Conservation (phyloP, 2,113 vertebrate genomes). For the Cyprinodon tularosa region DNA sequence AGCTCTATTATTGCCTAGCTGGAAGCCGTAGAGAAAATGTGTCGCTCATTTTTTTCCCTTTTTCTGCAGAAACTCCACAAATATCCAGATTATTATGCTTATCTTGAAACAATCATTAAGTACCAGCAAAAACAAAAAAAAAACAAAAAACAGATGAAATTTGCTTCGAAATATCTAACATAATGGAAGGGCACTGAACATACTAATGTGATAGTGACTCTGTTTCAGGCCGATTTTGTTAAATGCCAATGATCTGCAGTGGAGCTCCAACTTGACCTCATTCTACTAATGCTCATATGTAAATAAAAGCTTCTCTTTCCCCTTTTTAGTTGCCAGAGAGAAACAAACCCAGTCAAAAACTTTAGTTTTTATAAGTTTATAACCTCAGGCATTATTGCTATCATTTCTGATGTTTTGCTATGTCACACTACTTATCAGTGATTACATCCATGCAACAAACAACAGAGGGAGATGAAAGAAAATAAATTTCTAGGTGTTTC, state of each 20-base stretch:
- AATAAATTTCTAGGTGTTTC: not conserved
- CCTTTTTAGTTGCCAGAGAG: conserved; percentile 18
- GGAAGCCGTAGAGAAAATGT: conserved; percentile 18
- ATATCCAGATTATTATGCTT: conserved; percentile 14
- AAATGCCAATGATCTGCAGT: conserved; percentile 3
- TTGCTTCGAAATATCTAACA: conserved; percentile 21
- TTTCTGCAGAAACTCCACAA: conserved; percentile 25
- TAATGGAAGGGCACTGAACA: conserved; percentile 7
- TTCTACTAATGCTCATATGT: conserved; percentile 20
- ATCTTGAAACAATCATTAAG: conserved; percentile 9
- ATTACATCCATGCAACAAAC: conserved; percentile 58
- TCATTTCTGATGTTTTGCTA: conserved; percentile 28
- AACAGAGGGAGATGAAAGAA: conserved; percentile 34
- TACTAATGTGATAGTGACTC: conserved; percentile 7
- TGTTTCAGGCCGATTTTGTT: not conserved
- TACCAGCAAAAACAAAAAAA: not conserved
- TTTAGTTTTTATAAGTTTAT: conserved; percentile 26
- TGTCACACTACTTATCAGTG: conserved; percentile 40
- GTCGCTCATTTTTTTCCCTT: conserved; percentile 5
- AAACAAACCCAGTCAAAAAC: conserved; percentile 15
- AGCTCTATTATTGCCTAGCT: conserved; percentile 23
- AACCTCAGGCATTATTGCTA: conserved; percentile 33
- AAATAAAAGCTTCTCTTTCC: conserved; percentile 26
- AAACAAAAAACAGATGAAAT: conserved; percentile 2
- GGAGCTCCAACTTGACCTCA: not conserved